These are phyloP conservation scores for Tromatobia lineatoria DNA, from an alignment of 2,888 invertebrate genomes.

Conservation along the genomic window DNA sequence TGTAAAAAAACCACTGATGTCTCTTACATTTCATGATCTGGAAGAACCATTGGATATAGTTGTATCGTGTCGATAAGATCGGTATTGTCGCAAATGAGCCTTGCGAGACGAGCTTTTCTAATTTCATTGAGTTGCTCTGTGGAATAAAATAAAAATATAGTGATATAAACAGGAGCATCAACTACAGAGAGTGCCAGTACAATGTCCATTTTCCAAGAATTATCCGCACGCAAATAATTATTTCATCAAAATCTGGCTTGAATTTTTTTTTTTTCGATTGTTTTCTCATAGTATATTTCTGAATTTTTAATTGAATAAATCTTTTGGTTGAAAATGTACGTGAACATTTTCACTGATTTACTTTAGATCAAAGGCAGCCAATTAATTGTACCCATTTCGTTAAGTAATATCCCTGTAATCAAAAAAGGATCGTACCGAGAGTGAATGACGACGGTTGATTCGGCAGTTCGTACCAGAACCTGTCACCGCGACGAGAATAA, in stretches of 20 bases:
- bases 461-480: conserved; percentile 97
- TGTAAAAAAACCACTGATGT: background rate
- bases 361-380: background rate
- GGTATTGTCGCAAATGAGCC: conserved; percentile 96
- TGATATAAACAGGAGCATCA: background rate
- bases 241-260: too few species aligned
- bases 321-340: too few species aligned
- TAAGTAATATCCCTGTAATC: background rate
- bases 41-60: conserved; percentile 96
- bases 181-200: background rate
- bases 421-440: conserved; percentile 84
- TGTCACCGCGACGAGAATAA: conserved; percentile 94
- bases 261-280: too few species aligned
- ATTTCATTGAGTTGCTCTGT: conserved; percentile 94
- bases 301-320: too few species aligned
- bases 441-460: conserved; percentile 97
- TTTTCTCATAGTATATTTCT: too few species aligned
- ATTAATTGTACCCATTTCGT: background rate
- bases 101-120: conserved; percentile 92
- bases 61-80: conserved; percentile 96
- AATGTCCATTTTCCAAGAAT: too few species aligned
- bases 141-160: conserved; percentile 27
- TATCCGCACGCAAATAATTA: too few species aligned
- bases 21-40: conserved; percentile 96
- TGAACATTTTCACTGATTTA: background rate